These are phyloP conservation scores for Chlamydotis undulata DNA, from an alignment of 2,113 vertebrate species.

Conservation along the genomic window DNA sequence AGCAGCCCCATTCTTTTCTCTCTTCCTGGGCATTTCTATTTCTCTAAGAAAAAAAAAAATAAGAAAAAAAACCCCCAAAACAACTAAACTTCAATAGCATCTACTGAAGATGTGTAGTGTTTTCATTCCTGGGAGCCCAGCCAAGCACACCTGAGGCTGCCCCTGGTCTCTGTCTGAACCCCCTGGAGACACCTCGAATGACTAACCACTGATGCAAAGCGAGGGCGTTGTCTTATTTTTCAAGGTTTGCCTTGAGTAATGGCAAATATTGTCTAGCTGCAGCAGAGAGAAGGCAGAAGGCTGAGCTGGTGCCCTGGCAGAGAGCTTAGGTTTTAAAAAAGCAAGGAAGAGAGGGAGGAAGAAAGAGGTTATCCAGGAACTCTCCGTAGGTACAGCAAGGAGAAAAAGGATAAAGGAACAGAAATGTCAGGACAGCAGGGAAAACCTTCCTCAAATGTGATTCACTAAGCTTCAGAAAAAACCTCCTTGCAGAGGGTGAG, in stretches of 20 bases:
- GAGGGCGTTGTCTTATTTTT: background rate
- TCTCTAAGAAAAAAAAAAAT: background rate
- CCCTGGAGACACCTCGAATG: accelerated
- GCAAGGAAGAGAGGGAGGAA: background rate
- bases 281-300: background rate
- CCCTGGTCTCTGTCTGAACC: background rate
- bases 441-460: background rate
- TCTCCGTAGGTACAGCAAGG: background rate
- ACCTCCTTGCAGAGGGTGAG: background rate
- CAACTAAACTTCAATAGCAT: background rate
- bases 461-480: background rate
- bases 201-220: background rate
- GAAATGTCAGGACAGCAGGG: background rate
- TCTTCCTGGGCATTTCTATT: background rate
- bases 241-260: background rate
- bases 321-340: background rate
- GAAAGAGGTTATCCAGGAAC: background rate
- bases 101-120: background rate
- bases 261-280: background rate
- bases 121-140: background rate
- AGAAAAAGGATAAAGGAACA: background rate
- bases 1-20: background rate
- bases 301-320: background rate
- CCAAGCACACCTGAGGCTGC: background rate
- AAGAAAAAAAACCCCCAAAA: background rate